These are phyloP conservation scores for Sminthurinus signatus DNA, from an alignment of 1,140 invertebrate genomes.

Conservation along the genomic window DNA sequence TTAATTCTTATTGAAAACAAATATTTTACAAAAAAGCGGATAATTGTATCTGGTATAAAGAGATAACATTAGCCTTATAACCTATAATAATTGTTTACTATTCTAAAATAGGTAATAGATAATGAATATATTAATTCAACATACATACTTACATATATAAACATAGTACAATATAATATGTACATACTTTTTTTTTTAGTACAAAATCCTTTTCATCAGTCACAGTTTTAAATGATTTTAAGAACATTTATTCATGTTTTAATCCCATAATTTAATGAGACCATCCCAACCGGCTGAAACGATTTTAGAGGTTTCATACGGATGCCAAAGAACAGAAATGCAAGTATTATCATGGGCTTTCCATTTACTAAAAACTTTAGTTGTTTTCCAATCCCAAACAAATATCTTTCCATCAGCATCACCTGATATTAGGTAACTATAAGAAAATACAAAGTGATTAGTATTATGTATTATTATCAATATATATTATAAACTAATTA, in stretches of 20 bases:
- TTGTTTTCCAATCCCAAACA: conserved; percentile 99
- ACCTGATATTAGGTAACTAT: conserved; percentile 92
- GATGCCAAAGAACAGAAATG: conserved; percentile 93
- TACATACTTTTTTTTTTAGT: no score
- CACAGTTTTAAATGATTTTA: background rate
- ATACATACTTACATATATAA: no score
- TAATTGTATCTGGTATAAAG: no score
- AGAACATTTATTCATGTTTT: conserved; percentile 38
- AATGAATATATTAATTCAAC: no score
- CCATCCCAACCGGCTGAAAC: conserved; percentile 98
- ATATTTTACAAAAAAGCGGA: no score
- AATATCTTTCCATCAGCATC: conserved; percentile 99
- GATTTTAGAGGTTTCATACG: conserved; percentile 94
- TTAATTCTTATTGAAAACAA: no score
- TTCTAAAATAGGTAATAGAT: no score
- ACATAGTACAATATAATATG: no score
- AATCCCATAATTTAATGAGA: conserved; percentile 98
- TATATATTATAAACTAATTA: background rate
- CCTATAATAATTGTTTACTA: no score
- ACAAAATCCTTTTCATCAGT: background rate
- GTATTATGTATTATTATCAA: no score
- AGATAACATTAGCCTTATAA: no score
- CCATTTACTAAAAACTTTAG: conserved; percentile 95
- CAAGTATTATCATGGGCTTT: conserved; percentile 98
- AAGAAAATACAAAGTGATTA: conserved; percentile 47